Conservation (phyloP, 1,140 invertebrate species). For the Zaprionus capensis region DNA sequence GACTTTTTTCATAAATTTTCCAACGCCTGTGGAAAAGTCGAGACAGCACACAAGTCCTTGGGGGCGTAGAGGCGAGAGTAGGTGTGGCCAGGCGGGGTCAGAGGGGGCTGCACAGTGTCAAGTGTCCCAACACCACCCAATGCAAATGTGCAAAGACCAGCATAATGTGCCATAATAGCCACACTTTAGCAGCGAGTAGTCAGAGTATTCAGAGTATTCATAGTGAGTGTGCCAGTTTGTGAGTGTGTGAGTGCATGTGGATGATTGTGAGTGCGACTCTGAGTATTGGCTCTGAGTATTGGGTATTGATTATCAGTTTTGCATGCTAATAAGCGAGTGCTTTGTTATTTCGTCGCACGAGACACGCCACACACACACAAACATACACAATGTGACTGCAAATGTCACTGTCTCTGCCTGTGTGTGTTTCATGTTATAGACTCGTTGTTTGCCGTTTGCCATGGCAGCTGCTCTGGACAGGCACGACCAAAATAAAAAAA, state of each 20-base stretch:
- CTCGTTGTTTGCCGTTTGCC: constrained; percentile 47
- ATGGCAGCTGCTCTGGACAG: constrained; percentile 47
- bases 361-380: constrained; percentile 30
- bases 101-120: not conserved
- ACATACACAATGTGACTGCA: constrained; percentile 13
- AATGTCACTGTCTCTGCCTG: constrained; percentile 28
- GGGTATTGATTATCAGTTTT: constrained; percentile 80
- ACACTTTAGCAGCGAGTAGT: constrained; percentile 24
- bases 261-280: constrained; percentile 5
- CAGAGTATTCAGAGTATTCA: constrained; percentile 15
- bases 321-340: constrained; percentile 71
- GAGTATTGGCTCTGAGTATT: constrained; percentile 42
- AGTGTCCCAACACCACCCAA: constrained; percentile 40
- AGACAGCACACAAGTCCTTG: constrained; percentile 18
- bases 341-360: constrained; percentile 38
- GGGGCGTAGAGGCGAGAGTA: not conserved
- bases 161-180: constrained; percentile 52
- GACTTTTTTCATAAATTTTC: constrained; percentile 36
- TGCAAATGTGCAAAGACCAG: constrained; percentile 53
- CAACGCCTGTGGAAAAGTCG: constrained; percentile 12
- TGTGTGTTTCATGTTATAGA: constrained; percentile 16
- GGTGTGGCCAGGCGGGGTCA: not conserved
- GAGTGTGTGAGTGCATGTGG: constrained; percentile 8
- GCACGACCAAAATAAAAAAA: constrained; percentile 1
- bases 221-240: constrained; percentile 6